phyloP scores from a whole-genome alignment of 2,797 vertebrate genomes.

The Pogonophryne albipinna region DNA sequence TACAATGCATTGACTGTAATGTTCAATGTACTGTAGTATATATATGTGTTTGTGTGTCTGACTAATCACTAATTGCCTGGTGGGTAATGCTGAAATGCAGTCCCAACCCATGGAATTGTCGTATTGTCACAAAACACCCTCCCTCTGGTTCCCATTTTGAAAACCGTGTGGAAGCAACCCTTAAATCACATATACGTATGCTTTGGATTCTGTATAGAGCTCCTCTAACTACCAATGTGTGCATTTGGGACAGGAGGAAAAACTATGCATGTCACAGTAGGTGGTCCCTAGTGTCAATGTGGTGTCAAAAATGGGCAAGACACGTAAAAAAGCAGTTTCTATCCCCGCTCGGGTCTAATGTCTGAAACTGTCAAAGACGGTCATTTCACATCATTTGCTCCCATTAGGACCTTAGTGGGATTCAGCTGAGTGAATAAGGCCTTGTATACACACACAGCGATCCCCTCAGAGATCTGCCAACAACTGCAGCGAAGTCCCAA shows the following conservation, averaged over 20 bases:
- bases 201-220: too few species aligned
- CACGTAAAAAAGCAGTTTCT: neutral
- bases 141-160: too few species aligned
- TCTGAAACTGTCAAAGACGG: conserved; percentile 2
- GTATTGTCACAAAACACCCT: too few species aligned
- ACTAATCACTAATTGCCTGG: too few species aligned
- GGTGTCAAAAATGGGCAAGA: neutral
- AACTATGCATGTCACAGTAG: neutral
- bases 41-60: too few species aligned
- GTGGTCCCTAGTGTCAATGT: neutral
- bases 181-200: too few species aligned
- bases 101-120: too few species aligned
- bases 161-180: too few species aligned
- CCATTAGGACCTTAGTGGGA: conserved; percentile 33
- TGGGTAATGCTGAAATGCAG: too few species aligned
- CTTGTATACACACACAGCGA: conserved; percentile 35
- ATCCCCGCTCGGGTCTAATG: conserved; percentile 12
- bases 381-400: conserved; percentile 40
- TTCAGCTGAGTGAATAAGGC: conserved; percentile 37
- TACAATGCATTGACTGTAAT: too few species aligned
- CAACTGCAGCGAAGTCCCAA: conserved; percentile 55
- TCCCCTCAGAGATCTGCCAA: conserved; percentile 50
- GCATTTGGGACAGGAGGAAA: neutral
- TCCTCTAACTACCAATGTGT: conserved; percentile 19
- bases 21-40: too few species aligned